Conservation (phyloP, 2,113 vertebrate species). For the Corydoras maculifer region DNA sequence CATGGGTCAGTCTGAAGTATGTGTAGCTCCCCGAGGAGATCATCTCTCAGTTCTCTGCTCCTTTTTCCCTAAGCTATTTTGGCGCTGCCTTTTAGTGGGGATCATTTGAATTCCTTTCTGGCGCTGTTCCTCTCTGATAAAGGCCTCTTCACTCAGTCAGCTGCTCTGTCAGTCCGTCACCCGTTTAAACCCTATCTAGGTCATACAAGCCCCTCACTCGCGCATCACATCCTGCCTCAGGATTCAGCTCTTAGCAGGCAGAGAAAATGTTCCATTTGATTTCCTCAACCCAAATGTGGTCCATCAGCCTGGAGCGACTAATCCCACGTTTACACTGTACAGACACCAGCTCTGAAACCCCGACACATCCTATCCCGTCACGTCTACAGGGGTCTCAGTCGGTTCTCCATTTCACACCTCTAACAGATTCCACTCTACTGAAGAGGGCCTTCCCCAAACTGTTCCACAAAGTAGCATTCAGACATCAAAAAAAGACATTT, state of each 20-base stretch:
- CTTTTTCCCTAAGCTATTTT: slow-evolving; percentile 31
- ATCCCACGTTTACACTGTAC: too few relatives aligned
- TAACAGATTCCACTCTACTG: too few relatives aligned
- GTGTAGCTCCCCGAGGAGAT: slow-evolving; percentile 21
- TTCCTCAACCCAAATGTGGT: too few relatives aligned
- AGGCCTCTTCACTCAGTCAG: not conserved
- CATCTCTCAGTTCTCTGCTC: slow-evolving; percentile 5
- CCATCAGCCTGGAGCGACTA: too few relatives aligned
- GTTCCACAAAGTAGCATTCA: too few relatives aligned
- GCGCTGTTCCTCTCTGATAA: slow-evolving; percentile 25
- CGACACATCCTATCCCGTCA: too few relatives aligned
- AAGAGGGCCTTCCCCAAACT: too few relatives aligned
- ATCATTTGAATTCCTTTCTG: slow-evolving; percentile 32
- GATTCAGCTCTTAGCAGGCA: not conserved
- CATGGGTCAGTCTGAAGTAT: slow-evolving; percentile 7
- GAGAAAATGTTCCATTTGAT: too few relatives aligned
- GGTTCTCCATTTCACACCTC: too few relatives aligned
- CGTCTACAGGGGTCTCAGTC: too few relatives aligned
- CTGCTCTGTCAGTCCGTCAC: slow-evolving; percentile 22
- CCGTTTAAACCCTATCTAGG: slow-evolving; percentile 21
- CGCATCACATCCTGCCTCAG: not conserved
- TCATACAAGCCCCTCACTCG: slow-evolving; percentile 4
- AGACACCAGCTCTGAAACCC: too few relatives aligned
- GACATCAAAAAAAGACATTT: too few relatives aligned
- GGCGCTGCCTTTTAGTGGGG: slow-evolving; percentile 12